Evolutionary conservation across 2,113 vertebrate genomes (phyloP), one percentile per base, ranked within the genome.

Genomic region (Cephalophus harveyi): DNA sequence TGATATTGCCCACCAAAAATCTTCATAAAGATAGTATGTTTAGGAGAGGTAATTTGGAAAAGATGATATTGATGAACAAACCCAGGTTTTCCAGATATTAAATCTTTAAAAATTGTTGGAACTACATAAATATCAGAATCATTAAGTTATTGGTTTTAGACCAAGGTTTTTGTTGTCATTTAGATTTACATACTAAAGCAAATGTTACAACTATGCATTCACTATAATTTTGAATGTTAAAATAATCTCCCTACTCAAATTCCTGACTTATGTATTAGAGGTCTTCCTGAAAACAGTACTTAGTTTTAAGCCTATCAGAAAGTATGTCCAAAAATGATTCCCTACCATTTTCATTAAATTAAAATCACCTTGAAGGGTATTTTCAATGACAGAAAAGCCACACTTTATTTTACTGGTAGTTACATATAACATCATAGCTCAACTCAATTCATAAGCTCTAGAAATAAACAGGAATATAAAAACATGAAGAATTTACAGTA

Each of bases 401-500:
- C n/a, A 76, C 88, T 95, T 95, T 78, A 95, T 57, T 95, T 48
- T 78, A 59, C 13, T 81, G 5, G 10, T 91, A 50, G 9, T 48
- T 48, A 87, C 57, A 89, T 19, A 33, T 23, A 85, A 87, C 28
- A 91, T 59, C 33, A 86, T 6, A 91, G 79, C 6, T 84, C 81
- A 95, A 76, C 27, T 91, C 85, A 94, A 95, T 36, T 59, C 43
- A 89, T 50, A 88, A 90, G 94, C 55, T 86, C 48, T 91, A n/a
- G 52, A 97, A 96, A 97, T 87, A 84, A 89, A 95, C 4, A 76
- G 5, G 11, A 98, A 13, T 21, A 93, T 92, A 90, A 95, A 96
- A 96, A 94, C 83, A 91, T 13, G 5, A 9, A 92, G 27, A 97
- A 94, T 27, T 71, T 91, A 87, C 3, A 94, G 74, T 43, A 95